Base-by-base conservation (phyloP, 2,113 vertebrate species). In the Malaclemys terrapin region DNA sequence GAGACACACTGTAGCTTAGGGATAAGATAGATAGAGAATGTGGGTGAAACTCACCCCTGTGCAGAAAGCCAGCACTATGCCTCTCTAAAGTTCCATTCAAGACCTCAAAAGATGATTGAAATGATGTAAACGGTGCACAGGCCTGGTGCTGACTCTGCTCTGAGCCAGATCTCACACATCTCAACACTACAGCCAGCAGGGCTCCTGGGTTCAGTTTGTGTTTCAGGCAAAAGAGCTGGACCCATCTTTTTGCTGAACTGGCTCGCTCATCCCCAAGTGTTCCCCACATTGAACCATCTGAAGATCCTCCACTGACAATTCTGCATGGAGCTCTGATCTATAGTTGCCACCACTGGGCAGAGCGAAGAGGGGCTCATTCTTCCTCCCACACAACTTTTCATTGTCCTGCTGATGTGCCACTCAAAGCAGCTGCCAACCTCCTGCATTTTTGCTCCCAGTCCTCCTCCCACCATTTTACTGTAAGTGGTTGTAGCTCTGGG, bases 111-210 rank as follows among this genome's bases (percentile, higher is more conserved):
- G 53, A 31, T 62, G 42, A 53, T 53, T 31, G 27, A 0, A 57
- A 22, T 2, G 12, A 10, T 2, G 0, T 6, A 3, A 69, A 31
- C 29, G 20, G 1, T 0, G 1, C 42, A 10, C 2, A 24, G 38
- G 14, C 5, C 47, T n/a, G 0, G 0, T 24, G 35, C 25, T 49
- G 22, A 59, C 24, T 72, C 9, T 3, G 38, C 27, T 6, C 5
- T 42, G 35, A 52, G 80, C 38, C 54, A 86, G 3, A 25, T 57
- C 84, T 84, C 85, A 53, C 85, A 53, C 52, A 2, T 0, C n/a
- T 10, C 1, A 2, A 69, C 7, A 4, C 5, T 82, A 4, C 42
- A 91, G 50, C 59, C 59, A 52, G 2, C 38, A 5, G 17, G 6
- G 12, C 69, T 45, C 79, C 35, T 5, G n/a, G 11, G 10, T 62